Evolutionary conservation across 2,888 invertebrate genomes (phyloP), one percentile per base, ranked within the genome.

Genomic region (Thereva unica): DNA sequence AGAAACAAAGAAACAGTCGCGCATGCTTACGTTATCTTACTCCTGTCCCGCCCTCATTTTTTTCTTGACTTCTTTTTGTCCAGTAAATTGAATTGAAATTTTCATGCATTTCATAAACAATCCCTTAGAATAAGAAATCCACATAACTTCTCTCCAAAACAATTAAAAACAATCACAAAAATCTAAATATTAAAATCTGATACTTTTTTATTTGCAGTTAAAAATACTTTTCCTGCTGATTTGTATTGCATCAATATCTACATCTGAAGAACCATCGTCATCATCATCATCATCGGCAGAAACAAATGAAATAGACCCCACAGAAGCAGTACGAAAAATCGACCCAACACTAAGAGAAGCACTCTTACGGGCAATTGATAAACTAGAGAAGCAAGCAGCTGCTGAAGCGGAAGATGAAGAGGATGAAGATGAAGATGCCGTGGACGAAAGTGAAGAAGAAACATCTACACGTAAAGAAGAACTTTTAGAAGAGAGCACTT

Each of bases 341-440:
- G 91, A 92, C 77, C 87, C 88, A 52, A 89, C 88, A 70, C 85
- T 93, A 41, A 83, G 92, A 10, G 86, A 87, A 78, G 92, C 92
- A 1, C 80, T 92, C 49, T 81, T 92, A 4, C 88, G 87, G 80
- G 92, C 92, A 8, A 83, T 93, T 4, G 88, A 87, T 59, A 90
- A 91, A 74, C 81, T 92, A 56, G 91, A 92, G 79, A 85, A 86
- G 70, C 87, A 86, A 70, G 84, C 82, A 56, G 76, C 80, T 12
- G 84, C 84, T 23, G 71, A 71, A 0, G 67, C 66, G 0, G 72
- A 68, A 0, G 61, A 67, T 7, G 76, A 75, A 0, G 76, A 75
- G 3, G 79, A 79, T 45, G 75, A 73, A 8, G 73, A 71, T 35
- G 54, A 69, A 8, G 66, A 59, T 9, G 77, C 78, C 64, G 74